phyloP scores from a whole-genome alignment of 2,797 vertebrate genomes.

The Phaenicophaeus curvirostris region DNA sequence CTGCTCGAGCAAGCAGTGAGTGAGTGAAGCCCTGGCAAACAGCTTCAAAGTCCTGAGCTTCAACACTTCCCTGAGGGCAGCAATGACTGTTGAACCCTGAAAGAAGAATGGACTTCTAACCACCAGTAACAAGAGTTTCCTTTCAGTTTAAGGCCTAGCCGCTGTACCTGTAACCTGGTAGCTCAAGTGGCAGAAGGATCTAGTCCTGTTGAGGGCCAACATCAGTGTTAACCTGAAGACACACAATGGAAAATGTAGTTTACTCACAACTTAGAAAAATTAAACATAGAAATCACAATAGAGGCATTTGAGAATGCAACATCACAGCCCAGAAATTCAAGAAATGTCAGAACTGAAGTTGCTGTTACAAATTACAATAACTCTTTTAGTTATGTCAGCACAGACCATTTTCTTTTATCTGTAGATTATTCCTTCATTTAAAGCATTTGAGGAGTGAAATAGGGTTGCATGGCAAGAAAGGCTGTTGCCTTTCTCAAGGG shows the following conservation, averaged over 20 bases:
- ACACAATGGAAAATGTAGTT: neutral
- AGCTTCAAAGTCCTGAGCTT: rapidly evolving
- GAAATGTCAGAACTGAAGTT: neutral
- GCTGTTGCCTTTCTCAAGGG: neutral
- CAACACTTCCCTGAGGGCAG: neutral
- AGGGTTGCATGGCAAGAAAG: neutral
- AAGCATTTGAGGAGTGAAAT: neutral
- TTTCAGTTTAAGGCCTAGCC: neutral
- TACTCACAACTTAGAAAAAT: neutral
- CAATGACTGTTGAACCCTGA: neutral
- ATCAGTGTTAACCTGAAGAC: too few relatives aligned
- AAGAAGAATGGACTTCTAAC: neutral
- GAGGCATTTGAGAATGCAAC: neutral
- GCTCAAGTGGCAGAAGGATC: neutral
- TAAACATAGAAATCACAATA: neutral
- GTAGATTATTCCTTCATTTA: neutral
- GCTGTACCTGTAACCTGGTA: neutral
- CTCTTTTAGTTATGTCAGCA: neutral
- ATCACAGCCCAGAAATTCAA: neutral
- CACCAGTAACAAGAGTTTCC: neutral
- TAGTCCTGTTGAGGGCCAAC: neutral
- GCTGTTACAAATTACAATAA: neutral
- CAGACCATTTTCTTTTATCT: neutral
- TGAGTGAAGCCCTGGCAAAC: rapidly evolving
- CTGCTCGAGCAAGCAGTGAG: rapidly evolving